Percentiles rank a stretch among this genome's conserved stretches.
Evolutionary conservation across 2,797 vertebrate species (phyloP).

Genomic region (Hypotaenidia philippensis): DNA sequence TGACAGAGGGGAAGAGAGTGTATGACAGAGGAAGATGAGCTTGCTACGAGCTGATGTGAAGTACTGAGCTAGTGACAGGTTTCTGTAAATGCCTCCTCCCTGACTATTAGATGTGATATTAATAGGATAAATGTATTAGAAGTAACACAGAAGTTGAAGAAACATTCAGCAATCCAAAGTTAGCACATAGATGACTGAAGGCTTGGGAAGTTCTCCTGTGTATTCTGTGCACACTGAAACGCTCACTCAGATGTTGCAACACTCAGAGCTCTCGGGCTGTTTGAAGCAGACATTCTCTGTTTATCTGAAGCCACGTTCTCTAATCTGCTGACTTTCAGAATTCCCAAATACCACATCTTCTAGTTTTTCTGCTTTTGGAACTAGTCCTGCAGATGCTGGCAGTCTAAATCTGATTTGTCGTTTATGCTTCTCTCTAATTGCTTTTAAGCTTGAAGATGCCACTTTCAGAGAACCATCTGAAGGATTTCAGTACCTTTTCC

Average conservation of each 20-base stretch:
- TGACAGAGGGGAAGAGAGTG: not conserved
- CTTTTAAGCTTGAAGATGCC: not conserved
- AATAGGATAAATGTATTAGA: not conserved
- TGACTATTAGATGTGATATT: not conserved
- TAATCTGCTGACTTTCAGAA: not conserved
- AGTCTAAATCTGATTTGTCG: not conserved
- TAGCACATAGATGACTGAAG: not conserved
- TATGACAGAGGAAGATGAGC: not conserved
- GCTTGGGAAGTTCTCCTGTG: not conserved
- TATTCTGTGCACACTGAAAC: accelerated
- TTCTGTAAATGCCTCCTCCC: not conserved
- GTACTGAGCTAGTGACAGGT: slow-evolving; percentile 12
- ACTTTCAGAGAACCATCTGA: not conserved
- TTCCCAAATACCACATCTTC: not conserved
- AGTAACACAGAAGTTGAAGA: not conserved
- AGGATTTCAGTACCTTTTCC: not conserved
- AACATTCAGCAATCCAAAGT: not conserved
- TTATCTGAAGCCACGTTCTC: not conserved
- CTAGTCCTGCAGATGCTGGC: not conserved
- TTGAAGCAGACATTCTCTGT: not conserved
- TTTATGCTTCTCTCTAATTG: not conserved
- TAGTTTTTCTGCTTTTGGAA: not conserved
- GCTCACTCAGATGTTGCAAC: not conserved
- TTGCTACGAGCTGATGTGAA: not conserved
- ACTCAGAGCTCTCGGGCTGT: not conserved